Evolutionary conservation across 2,888 invertebrate species (phyloP).

Genomic region (Cancer borealis): DNA sequence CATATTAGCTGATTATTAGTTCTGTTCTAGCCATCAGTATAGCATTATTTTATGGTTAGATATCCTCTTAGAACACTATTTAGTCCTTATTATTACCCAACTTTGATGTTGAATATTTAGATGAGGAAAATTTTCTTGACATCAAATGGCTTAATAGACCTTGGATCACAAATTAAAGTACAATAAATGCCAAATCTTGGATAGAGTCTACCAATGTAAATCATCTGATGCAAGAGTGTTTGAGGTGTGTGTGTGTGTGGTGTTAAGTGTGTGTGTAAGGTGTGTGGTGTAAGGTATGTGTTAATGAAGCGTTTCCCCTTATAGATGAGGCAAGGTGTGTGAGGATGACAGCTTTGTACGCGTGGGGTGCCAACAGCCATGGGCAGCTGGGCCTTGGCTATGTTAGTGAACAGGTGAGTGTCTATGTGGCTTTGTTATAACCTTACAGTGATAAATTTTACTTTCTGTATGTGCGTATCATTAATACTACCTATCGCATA

Average conservation of each 20-base stretch:
- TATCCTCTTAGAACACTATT: neutral
- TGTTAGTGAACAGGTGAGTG: slow-evolving; percentile 79
- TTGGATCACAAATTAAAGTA: too few species aligned
- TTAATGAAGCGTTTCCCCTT: neutral
- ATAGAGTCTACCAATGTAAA: too few species aligned
- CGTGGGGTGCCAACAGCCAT: slow-evolving; percentile 91
- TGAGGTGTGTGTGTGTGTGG: too few species aligned
- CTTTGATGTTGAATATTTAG: neutral
- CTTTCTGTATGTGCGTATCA: too few species aligned
- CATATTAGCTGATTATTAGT: too few species aligned
- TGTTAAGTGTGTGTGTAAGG: neutral
- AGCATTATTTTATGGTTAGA: neutral
- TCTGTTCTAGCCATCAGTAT: neutral
- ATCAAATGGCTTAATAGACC: too few species aligned
- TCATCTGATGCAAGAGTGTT: too few species aligned
- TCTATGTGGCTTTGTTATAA: neutral
- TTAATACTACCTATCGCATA: too few species aligned
- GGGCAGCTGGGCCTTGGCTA: slow-evolving; percentile 91
- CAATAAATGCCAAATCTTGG: too few species aligned
- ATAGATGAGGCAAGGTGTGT: slow-evolving; percentile 62
- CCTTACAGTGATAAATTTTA: too few species aligned
- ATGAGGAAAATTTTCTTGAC: neutral
- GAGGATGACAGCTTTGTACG: slow-evolving; percentile 82
- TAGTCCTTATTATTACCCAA: neutral
- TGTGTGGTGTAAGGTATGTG: neutral